Evolutionary conservation across 2,888 invertebrate species (phyloP).

Genomic region (Latrodectus hesperus): DNA sequence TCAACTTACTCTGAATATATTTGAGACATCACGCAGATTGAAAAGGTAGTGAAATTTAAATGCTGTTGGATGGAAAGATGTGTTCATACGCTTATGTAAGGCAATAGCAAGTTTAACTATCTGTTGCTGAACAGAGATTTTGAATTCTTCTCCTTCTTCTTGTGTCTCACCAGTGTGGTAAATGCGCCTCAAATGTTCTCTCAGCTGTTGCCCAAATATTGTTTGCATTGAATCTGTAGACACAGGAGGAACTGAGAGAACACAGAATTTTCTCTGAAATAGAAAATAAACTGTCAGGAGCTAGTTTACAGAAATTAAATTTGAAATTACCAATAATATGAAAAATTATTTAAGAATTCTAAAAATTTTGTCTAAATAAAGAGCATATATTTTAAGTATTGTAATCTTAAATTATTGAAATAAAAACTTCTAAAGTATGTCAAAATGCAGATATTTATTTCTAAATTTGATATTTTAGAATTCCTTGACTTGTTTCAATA

Average conservation of each 20-base stretch:
- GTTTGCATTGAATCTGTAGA: constrained; percentile 87
- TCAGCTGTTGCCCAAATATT: constrained; percentile 91
- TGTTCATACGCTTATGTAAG: constrained; percentile 88
- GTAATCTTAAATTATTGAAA: too few relatives aligned
- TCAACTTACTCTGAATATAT: constrained; percentile 88
- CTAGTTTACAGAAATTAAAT: too few relatives aligned
- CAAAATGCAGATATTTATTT: too few relatives aligned
- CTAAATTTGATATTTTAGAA: too few relatives aligned
- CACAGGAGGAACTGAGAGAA: constrained; percentile 83
- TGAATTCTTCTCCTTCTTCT: constrained; percentile 47
- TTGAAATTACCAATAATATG: too few relatives aligned
- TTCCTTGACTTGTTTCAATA: too few relatives aligned
- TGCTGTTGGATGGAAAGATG: constrained; percentile 94
- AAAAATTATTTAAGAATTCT: too few relatives aligned
- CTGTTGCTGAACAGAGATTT: constrained; percentile 80
- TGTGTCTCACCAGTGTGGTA: constrained; percentile 17
- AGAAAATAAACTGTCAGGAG: neutral
- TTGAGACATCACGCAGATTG: constrained; percentile 94
- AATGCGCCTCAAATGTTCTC: constrained; percentile 83
- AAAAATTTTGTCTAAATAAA: too few relatives aligned
- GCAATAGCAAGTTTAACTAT: constrained; percentile 88
- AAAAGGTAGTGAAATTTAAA: constrained; percentile 98
- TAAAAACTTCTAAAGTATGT: too few relatives aligned
- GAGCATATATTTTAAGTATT: too few relatives aligned
- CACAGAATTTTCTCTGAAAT: constrained; percentile 76